These are phyloP conservation scores for Sycobia sp. DNA, from an alignment of 1,140 invertebrate genomes.

Conservation along the genomic window DNA sequence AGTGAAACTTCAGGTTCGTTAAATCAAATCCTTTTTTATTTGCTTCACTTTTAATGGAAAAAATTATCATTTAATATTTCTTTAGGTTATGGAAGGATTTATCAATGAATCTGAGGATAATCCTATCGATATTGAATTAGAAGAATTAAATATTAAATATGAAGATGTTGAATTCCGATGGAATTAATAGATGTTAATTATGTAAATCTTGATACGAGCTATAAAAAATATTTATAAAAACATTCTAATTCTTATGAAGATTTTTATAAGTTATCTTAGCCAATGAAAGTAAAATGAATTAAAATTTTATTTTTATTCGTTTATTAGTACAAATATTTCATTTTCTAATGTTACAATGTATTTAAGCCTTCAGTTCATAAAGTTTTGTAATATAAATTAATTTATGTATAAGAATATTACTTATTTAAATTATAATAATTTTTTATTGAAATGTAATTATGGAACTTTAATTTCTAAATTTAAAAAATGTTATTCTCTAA, in stretches of 20 bases:
- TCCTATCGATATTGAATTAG: slow-evolving; percentile 25
- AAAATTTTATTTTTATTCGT: slow-evolving; percentile 15
- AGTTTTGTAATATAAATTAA: slow-evolving; percentile 24
- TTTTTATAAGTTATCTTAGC: slow-evolving; percentile 20
- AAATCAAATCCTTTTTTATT: slow-evolving; percentile 7
- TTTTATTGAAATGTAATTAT: too few species aligned
- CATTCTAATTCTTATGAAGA: slow-evolving; percentile 8
- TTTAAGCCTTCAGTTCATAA: slow-evolving; percentile 10
- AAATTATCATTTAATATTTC: slow-evolving; percentile 2
- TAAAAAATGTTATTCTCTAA: background rate
- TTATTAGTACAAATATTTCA: slow-evolving; percentile 20
- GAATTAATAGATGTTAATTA: slow-evolving; percentile 29
- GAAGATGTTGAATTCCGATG: slow-evolving; percentile 30
- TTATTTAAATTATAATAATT: too few species aligned
- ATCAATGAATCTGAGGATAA: slow-evolving; percentile 16
- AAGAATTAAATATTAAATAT: slow-evolving; percentile 29
- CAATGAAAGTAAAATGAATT: slow-evolving; percentile 20
- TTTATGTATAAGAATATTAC: slow-evolving; percentile 20
- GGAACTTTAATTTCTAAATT: too few species aligned
- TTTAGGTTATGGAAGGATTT: slow-evolving; percentile 7
- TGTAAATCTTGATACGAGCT: slow-evolving; percentile 13
- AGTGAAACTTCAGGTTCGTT: slow-evolving; percentile 48
- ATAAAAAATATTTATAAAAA: slow-evolving; percentile 22
- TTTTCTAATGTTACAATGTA: background rate
- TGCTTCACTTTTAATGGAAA: too few species aligned